Evolutionary conservation across 2,113 vertebrate genomes (phyloP).

Genomic region (Phrynosoma platyrhinos): DNA sequence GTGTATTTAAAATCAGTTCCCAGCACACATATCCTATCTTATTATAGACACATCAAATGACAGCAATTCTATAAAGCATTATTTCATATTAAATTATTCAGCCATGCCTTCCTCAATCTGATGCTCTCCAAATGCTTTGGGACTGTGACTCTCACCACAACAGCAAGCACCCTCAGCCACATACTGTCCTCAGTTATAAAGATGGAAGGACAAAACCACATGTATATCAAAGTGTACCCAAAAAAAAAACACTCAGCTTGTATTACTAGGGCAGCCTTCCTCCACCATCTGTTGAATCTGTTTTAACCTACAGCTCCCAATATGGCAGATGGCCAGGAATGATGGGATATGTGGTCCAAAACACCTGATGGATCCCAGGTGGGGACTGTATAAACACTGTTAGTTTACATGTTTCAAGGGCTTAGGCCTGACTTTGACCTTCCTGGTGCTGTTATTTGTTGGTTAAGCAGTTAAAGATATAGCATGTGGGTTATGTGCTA

Average conservation of each 20-base stretch:
- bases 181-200: too few relatives aligned
- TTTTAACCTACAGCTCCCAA: neutral
- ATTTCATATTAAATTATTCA: too few relatives aligned
- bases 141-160: neutral
- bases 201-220: too few relatives aligned
- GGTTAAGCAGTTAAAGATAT: neutral
- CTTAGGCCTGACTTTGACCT: neutral
- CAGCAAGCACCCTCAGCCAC: neutral
- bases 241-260: too few relatives aligned
- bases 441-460: neutral
- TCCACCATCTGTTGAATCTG: neutral
- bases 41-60: neutral
- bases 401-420: neutral
- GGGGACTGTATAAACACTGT: neutral
- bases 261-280: too few relatives aligned
- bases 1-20: neutral
- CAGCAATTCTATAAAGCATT: neutral
- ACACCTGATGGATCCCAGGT: neutral
- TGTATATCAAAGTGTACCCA: too few relatives aligned
- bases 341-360: neutral
- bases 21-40: too few relatives aligned
- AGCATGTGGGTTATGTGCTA: neutral
- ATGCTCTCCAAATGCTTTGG: neutral
- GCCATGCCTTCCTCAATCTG: neutral
- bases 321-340: neutral